Conservation (phyloP, 2,797 vertebrate genomes). For the Siniperca undulata region DNA sequence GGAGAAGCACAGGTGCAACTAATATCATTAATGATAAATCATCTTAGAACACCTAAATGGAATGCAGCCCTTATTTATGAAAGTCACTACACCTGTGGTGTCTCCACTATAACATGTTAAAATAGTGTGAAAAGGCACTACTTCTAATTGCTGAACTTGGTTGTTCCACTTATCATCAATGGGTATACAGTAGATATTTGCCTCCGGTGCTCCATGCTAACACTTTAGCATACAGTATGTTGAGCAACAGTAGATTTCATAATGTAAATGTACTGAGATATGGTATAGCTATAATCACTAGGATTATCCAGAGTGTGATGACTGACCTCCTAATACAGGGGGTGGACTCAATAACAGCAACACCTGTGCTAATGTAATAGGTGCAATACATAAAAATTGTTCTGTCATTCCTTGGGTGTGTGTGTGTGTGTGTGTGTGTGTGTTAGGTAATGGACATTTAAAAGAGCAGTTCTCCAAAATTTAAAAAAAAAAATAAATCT, state of each 20-base stretch:
- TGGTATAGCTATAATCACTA: constrained; percentile 36
- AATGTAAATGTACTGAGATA: constrained; percentile 20
- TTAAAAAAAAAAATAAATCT: too few species aligned
- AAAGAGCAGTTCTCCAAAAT: neutral
- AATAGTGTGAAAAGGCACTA: neutral
- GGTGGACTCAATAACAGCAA: constrained; percentile 18
- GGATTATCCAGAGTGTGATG: constrained; percentile 42
- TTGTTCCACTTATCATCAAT: neutral
- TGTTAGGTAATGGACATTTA: neutral
- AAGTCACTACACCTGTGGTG: neutral
- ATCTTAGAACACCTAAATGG: neutral
- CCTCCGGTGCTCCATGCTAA: neutral
- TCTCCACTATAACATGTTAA: neutral
- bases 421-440: too few species aligned
- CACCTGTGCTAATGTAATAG: constrained; percentile 13
- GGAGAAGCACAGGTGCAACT: neutral
- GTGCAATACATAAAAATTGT: neutral
- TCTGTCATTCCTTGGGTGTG: neutral
- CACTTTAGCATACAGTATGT: neutral
- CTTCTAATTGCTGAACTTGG: neutral
- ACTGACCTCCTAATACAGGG: constrained; percentile 26
- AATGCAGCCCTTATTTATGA: neutral
- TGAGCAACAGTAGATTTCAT: constrained; percentile 5
- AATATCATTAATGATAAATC: neutral
- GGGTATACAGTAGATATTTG: neutral